A percentile compares a stretch with the other conserved stretches of the same genome.
Evolutionary conservation across 2,113 vertebrate species (phyloP).

Genomic region (Callaeas wilsoni): DNA sequence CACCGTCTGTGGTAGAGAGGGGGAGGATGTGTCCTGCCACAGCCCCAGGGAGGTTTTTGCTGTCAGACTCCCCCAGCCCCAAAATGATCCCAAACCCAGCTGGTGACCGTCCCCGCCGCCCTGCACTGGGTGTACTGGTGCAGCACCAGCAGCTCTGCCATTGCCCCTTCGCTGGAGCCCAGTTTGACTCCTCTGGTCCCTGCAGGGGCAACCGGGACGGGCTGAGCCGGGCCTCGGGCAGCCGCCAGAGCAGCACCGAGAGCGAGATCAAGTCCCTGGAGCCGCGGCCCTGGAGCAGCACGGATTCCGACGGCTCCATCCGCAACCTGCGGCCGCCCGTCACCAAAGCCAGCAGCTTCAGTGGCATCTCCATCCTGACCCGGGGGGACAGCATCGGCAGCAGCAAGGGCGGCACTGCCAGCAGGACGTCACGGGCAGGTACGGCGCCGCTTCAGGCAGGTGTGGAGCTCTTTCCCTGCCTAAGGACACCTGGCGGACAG

Average conservation of each 20-base stretch:
- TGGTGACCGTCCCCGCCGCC: background rate
- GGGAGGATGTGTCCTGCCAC: too few species aligned
- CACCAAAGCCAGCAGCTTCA: conserved; percentile 99
- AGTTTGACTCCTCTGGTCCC: background rate
- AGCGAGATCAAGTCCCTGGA: conserved; percentile 94
- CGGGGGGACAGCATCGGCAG: conserved; percentile 93
- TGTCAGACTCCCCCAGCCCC: too few species aligned
- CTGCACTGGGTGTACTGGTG: background rate
- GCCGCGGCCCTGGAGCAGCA: conserved; percentile 98
- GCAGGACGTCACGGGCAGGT: conserved; percentile 88
- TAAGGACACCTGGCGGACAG: background rate
- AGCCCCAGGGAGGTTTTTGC: accelerated
- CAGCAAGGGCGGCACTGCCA: conserved; percentile 81
- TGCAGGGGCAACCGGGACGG: conserved; percentile 87
- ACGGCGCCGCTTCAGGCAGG: background rate
- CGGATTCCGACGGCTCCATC: conserved; percentile 91
- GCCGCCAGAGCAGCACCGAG: conserved; percentile 98
- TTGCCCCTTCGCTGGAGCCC: background rate
- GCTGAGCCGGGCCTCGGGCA: conserved; percentile 87
- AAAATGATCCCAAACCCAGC: background rate
- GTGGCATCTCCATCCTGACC: conserved; percentile 97
- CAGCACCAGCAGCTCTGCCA: background rate
- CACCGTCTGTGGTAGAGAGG: too few species aligned
- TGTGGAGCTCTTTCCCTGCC: background rate
- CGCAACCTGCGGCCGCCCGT: conserved; percentile 90